These are phyloP conservation scores for Rhyzopertha dominica DNA, from an alignment of 1,140 invertebrate species.

Conservation along the genomic window DNA sequence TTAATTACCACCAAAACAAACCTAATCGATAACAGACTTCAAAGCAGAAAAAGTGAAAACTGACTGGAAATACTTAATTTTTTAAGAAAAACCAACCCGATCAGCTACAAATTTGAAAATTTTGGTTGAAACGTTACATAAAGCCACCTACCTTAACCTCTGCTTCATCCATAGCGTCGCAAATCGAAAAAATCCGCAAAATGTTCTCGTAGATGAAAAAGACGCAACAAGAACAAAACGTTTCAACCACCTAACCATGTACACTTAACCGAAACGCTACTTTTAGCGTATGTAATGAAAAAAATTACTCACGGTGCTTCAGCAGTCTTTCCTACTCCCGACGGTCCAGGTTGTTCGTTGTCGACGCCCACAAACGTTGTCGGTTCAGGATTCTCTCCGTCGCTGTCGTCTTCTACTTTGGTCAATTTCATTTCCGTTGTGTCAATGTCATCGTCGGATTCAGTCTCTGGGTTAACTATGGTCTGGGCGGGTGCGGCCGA, in stretches of 20 bases:
- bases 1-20: too few relatives aligned
- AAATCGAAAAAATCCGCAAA: too few relatives aligned
- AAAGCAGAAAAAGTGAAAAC: too few relatives aligned
- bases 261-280: background rate
- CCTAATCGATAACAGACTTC: too few relatives aligned
- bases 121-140: too few relatives aligned
- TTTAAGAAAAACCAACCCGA: too few relatives aligned
- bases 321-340: constrained; percentile 51
- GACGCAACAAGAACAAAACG: too few relatives aligned
- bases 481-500: constrained; percentile 33
- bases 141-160: too few relatives aligned
- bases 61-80: too few relatives aligned
- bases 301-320: constrained; percentile 55
- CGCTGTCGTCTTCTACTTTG: constrained; percentile 23
- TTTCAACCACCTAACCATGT: background rate
- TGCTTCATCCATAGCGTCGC: too few relatives aligned
- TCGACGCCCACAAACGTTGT: constrained; percentile 49
- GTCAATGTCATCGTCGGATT: constrained; percentile 25
- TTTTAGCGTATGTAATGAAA: constrained; percentile 13
- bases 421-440: constrained; percentile 33
- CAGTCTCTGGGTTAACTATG: constrained; percentile 21
- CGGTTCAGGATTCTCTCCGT: constrained; percentile 42
- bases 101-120: too few relatives aligned
- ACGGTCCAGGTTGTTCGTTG: constrained; percentile 53
- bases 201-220: too few relatives aligned